phyloP scores from a whole-genome alignment of 2,888 invertebrate genomes.

The Tenthredo scrophulariae region DNA sequence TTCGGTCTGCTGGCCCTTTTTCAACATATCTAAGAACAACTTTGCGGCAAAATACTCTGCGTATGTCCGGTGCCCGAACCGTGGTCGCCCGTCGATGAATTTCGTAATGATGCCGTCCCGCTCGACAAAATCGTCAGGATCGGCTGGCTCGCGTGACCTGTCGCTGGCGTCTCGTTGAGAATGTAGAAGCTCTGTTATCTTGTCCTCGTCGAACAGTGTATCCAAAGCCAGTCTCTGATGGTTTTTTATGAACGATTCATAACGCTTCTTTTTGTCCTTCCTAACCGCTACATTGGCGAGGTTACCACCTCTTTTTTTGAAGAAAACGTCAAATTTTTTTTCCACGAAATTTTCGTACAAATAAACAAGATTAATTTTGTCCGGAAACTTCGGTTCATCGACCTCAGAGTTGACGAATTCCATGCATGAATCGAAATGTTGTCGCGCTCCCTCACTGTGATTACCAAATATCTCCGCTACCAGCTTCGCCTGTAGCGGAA shows the following conservation, averaged over 20 bases:
- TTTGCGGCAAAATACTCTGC: slow-evolving; percentile 18
- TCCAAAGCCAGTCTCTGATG: not conserved
- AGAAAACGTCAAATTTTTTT: not conserved
- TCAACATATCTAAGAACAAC: not conserved
- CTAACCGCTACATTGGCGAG: too few relatives aligned
- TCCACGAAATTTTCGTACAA: not conserved
- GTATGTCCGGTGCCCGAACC: not conserved
- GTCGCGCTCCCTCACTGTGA: not conserved
- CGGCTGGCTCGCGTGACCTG: not conserved
- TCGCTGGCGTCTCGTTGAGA: not conserved
- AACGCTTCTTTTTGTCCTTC: not conserved
- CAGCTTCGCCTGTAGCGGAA: not conserved
- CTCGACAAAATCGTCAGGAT: not conserved
- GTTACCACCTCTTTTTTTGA: not conserved
- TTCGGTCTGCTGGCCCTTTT: not conserved
- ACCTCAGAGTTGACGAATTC: not conserved
- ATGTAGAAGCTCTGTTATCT: not conserved
- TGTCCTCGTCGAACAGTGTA: not conserved
- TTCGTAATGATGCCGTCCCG: not conserved
- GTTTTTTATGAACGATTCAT: not conserved
- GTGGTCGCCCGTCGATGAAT: not conserved
- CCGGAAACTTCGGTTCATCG: not conserved
- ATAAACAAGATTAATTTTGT: not conserved
- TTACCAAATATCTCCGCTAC: not conserved
- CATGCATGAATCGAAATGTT: not conserved